Percentiles rank a stretch among this genome's conserved stretches.
Evolutionary conservation across 2,113 vertebrate species (phyloP).

Genomic region (Cariama cristata): DNA sequence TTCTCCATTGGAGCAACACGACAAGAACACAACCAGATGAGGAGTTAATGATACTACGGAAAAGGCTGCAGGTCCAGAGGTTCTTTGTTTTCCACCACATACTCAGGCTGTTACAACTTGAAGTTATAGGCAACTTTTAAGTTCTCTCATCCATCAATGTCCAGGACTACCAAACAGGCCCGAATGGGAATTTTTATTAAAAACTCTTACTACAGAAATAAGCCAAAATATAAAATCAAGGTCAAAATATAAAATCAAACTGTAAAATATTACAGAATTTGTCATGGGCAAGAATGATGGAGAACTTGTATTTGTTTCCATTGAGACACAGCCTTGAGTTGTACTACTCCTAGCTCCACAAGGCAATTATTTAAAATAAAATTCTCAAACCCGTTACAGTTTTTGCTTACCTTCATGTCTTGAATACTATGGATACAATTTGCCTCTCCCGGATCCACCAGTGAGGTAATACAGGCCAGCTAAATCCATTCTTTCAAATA

Average conservation of each 20-base stretch:
- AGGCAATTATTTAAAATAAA: neutral
- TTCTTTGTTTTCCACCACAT: neutral
- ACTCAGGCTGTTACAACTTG: neutral
- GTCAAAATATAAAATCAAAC: neutral
- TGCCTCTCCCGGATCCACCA: neutral
- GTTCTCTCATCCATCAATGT: neutral
- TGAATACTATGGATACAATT: neutral
- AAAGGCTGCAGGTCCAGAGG: neutral
- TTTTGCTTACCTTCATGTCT: neutral
- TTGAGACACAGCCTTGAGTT: neutral
- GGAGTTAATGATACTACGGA: fast-evolving
- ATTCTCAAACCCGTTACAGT: neutral
- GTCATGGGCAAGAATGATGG: neutral
- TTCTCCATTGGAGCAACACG: fast-evolving
- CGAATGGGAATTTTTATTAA: neutral
- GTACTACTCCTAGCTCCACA: neutral
- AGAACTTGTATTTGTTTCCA: neutral
- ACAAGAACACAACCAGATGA: fast-evolving
- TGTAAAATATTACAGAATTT: neutral
- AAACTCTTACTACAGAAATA: neutral
- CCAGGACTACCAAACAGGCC: neutral
- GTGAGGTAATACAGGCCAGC: neutral
- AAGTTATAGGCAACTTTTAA: neutral
- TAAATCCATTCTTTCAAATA: neutral
- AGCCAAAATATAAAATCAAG: neutral